Percentiles rank a stretch among this genome's conserved stretches.
Conservation (phyloP, 2,888 invertebrate species). For the Tipula helvola region DNA sequence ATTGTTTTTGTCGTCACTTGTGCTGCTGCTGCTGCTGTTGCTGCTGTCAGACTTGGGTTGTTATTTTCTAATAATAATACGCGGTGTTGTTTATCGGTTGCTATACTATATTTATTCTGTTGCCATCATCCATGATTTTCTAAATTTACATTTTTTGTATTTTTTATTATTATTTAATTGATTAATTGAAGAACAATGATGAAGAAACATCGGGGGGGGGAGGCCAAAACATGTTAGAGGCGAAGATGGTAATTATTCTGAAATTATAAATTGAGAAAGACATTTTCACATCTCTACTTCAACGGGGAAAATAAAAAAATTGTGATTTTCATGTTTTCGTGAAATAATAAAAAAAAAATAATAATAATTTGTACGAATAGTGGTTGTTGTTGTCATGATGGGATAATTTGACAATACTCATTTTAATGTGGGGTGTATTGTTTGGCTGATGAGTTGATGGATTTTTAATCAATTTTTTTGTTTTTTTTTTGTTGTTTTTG, state of each 20-base stretch:
- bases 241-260: background rate
- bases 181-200: background rate
- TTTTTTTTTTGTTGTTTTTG: background rate
- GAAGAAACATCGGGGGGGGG: background rate
- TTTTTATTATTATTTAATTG: background rate
- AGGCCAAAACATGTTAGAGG: background rate
- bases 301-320: background rate
- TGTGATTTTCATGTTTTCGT: background rate
- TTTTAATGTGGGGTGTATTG: background rate
- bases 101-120: background rate
- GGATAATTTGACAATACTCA: background rate
- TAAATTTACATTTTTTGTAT: background rate
- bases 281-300: background rate
- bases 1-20: background rate
- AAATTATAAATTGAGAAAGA: background rate
- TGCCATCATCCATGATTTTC: background rate
- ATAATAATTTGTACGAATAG: background rate
- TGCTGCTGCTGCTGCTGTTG: background rate
- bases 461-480: background rate
- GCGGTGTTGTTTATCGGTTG: background rate
- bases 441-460: background rate
- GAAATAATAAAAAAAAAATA: background rate
- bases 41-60: too few relatives aligned
- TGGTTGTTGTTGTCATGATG: background rate
- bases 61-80: background rate